phyloP scores from a whole-genome alignment of 37 sponge, comb jelly and placozoan species.

The Spongia lamella region DNA sequence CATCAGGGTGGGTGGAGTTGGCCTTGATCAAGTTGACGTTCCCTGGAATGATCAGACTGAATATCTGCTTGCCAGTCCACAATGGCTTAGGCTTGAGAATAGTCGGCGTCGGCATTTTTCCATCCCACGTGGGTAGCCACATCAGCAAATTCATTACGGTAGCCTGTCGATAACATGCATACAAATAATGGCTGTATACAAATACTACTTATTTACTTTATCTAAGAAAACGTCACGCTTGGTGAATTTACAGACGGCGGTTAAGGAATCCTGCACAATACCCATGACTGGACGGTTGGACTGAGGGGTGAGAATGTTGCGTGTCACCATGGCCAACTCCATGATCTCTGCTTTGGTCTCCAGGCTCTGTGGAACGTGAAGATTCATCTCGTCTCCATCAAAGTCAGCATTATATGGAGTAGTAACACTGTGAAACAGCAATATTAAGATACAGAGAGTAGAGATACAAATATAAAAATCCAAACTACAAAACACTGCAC shows the following conservation, averaged over 20 bases:
- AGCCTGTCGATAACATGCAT: constrained; percentile 43
- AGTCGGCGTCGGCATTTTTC: constrained; percentile 95
- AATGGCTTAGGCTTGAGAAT: constrained; percentile 97
- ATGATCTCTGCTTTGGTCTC: constrained; percentile 95
- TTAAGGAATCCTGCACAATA: constrained; percentile 96
- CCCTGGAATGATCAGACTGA: constrained; percentile 93
- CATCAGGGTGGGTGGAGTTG: constrained; percentile 88
- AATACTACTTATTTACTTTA: constrained; percentile 49
- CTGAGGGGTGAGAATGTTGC: constrained; percentile 96
- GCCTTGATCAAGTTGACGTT: constrained; percentile 85
- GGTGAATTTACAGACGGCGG: constrained; percentile 90
- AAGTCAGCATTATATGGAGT: constrained; percentile 99
- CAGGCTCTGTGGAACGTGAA: constrained; percentile 97
- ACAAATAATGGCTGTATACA: neutral
- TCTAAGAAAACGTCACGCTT: constrained; percentile 96
- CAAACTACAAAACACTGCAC: neutral
- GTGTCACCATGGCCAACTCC: constrained; percentile 87
- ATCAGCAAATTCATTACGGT: constrained; percentile 97
- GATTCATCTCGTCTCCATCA: constrained; percentile 99
- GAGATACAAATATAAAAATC: neutral
- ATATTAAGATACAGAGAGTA: neutral
- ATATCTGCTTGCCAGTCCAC: constrained; percentile 99
- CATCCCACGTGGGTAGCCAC: constrained; percentile 98
- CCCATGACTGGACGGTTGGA: constrained; percentile 99
- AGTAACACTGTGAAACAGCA: constrained; percentile 94